Evolutionary conservation across 1,140 invertebrate genomes (phyloP).

Genomic region (Bombus huntii): DNA sequence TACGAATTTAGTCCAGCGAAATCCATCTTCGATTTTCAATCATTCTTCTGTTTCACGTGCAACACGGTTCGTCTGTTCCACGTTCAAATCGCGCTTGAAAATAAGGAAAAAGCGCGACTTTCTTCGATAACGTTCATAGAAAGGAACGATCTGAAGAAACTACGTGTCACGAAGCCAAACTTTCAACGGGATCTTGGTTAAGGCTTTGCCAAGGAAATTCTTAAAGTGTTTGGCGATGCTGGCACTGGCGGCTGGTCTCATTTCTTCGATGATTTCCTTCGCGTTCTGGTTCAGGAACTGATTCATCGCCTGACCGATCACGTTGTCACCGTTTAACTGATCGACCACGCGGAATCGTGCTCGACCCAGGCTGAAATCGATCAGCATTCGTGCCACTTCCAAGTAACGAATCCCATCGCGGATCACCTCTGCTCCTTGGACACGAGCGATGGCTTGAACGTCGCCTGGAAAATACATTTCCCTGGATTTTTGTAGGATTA

Average conservation of each 20-base stretch:
- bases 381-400: conserved; percentile 86
- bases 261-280: conserved; percentile 91
- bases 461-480: conserved; percentile 83
- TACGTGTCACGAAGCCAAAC: conserved; percentile 86
- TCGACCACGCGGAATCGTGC: conserved; percentile 88
- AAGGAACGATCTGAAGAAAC: neutral
- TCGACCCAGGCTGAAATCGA: conserved; percentile 88
- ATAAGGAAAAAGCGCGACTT: neutral
- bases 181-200: conserved; percentile 89
- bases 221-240: conserved; percentile 91
- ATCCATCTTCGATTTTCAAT: neutral
- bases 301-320: conserved; percentile 92
- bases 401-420: conserved; percentile 85
- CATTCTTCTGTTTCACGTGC: neutral
- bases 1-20: neutral
- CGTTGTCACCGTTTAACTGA: conserved; percentile 88
- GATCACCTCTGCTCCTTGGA: conserved; percentile 87
- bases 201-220: conserved; percentile 89
- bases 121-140: neutral
- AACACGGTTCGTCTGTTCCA: neutral
- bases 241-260: conserved; percentile 89
- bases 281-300: conserved; percentile 93
- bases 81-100: neutral
- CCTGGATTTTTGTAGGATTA: neutral
- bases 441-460: conserved; percentile 87